Evolutionary conservation across 2,113 vertebrate species (phyloP).

Genomic region (Scopus umbretta): DNA sequence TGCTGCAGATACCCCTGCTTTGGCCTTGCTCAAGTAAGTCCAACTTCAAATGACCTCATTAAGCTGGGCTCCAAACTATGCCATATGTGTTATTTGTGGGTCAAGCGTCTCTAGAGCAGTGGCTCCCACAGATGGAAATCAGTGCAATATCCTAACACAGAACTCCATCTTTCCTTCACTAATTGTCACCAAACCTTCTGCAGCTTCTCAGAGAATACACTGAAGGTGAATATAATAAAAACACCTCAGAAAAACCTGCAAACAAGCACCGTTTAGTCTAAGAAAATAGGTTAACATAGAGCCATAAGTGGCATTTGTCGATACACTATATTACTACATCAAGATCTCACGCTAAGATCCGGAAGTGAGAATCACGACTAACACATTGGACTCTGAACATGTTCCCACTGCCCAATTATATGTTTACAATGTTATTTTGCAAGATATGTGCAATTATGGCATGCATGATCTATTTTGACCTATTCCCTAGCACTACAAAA

Average conservation of each 20-base stretch:
- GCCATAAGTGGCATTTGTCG: neutral
- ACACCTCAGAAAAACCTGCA: neutral
- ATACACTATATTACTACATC: neutral
- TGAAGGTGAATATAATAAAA: neutral
- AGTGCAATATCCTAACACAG: neutral
- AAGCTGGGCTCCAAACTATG: neutral
- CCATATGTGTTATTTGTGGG: neutral
- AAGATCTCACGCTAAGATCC: neutral
- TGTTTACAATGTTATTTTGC: neutral
- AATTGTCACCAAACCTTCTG: neutral
- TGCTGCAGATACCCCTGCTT: neutral
- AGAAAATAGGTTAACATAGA: neutral
- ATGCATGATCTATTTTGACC: neutral
- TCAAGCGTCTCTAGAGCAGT: neutral
- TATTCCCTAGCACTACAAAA: neutral
- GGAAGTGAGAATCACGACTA: neutral
- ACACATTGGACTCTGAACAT: neutral
- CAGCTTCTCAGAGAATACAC: neutral
- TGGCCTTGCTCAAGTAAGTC: neutral
- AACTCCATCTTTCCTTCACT: neutral
- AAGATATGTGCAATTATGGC: neutral
- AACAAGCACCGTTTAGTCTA: neutral
- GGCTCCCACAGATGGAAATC: neutral
- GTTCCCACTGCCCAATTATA: neutral
- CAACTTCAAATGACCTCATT: neutral